A percentile compares a stretch with the other conserved stretches of the same genome.
phyloP scores from a whole-genome alignment of 1,140 invertebrate genomes.

The roundworm (Caenorhabditis elegans) region WBcel235 BX284605.5:9194001-9194500 shows the following conservation, averaged over 20 bases:
- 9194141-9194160: not conserved
- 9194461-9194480: not conserved
- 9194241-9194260: not conserved
- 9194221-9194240: not conserved
- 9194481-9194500: not conserved
- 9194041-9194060: not conserved
- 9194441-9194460: no score
- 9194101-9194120: not conserved
- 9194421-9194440: no score
- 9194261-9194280: conserved; percentile 19
- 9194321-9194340: not conserved
- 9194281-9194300: not conserved
- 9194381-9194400: no score
- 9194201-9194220: not conserved
- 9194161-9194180: not conserved
- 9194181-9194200: not conserved
- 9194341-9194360: no score
- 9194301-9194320: not conserved
- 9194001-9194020: conserved; percentile 41
- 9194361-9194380: not conserved
- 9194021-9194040: not conserved
- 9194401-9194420: no score
- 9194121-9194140: not conserved
- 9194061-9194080: not conserved
- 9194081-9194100: not conserved